Evolutionary conservation across 2,888 invertebrate genomes (phyloP).

Genomic region (Dusona sp.): DNA sequence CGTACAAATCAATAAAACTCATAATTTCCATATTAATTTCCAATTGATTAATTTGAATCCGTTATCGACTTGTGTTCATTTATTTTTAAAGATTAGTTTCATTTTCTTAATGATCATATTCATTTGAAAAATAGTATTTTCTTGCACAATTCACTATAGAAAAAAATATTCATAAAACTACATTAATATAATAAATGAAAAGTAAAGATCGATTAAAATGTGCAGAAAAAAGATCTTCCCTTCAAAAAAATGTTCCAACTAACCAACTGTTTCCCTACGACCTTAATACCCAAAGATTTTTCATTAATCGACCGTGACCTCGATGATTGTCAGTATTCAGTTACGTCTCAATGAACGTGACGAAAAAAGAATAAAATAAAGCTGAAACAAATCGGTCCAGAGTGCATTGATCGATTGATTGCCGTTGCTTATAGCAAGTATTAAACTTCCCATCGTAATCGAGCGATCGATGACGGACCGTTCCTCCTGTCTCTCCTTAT

Average conservation of each 20-base stretch:
- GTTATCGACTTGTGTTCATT: neutral
- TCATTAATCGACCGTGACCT: slow-evolving; percentile 40
- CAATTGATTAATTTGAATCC: neutral
- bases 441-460: slow-evolving; percentile 62
- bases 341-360: slow-evolving; percentile 10
- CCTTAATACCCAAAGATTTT: neutral
- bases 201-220: neutral
- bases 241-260: neutral
- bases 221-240: neutral
- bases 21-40: neutral
- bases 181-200: neutral
- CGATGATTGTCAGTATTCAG: slow-evolving; percentile 20
- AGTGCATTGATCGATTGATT: slow-evolving; percentile 61
- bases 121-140: neutral
- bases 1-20: neutral
- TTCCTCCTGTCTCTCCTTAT: slow-evolving; percentile 79
- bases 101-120: neutral
- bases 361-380: slow-evolving; percentile 3
- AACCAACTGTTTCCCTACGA: neutral
- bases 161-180: no score
- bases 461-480: slow-evolving; percentile 72
- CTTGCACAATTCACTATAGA: no score
- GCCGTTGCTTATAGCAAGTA: slow-evolving; percentile 26
- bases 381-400: slow-evolving; percentile 34
- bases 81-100: neutral